Conservation (phyloP, 92 coral and sea anemone genomes). For the Parazoanthus swiftii region DNA sequence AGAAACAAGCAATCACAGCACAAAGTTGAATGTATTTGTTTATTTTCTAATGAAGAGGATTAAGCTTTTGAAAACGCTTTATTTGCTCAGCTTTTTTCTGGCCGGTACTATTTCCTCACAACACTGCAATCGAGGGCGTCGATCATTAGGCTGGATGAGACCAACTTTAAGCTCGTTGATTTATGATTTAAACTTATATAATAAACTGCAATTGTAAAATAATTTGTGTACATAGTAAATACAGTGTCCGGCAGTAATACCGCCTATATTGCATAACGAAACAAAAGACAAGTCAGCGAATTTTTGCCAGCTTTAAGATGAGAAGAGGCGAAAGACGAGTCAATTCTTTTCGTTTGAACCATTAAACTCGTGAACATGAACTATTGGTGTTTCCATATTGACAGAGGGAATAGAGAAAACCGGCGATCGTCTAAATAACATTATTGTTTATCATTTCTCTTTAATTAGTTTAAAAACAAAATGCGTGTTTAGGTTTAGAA, state of each 20-base stretch:
- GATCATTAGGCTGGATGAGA: neutral
- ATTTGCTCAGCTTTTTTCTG: neutral
- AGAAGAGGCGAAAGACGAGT: neutral
- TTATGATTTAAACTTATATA: conserved; percentile 31
- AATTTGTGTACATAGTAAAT: neutral
- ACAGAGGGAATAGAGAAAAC: neutral
- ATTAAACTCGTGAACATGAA: neutral
- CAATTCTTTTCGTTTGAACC: no score
- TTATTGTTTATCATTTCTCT: no score
- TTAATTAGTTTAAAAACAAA: no score
- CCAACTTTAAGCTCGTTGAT: conserved; percentile 14
- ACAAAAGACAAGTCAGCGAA: neutral
- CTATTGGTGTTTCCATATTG: neutral
- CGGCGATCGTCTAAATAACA: no score
- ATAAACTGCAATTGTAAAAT: conserved; percentile 6
- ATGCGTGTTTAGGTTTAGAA: neutral
- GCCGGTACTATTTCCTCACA: neutral
- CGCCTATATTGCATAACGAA: neutral
- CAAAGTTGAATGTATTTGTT: neutral
- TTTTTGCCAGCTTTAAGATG: neutral
- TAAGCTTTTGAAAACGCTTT: neutral
- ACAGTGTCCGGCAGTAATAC: neutral
- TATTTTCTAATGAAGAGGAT: neutral
- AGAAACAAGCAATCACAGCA: neutral
- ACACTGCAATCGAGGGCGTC: neutral